Evolutionary conservation across 2,797 vertebrate species (phyloP).

Genomic region (Enteromius paludinosus): DNA sequence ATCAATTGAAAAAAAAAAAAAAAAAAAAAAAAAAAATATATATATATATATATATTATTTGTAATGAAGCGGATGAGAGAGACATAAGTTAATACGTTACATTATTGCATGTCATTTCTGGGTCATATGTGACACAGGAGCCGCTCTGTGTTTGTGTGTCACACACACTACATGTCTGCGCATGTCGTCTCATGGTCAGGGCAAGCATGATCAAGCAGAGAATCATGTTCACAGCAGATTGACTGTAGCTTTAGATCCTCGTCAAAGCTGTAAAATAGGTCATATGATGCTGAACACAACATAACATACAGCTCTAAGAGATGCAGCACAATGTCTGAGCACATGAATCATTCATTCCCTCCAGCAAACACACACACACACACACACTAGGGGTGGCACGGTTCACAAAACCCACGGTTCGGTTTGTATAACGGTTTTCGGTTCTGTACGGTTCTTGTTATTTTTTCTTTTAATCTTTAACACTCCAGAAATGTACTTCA

Average conservation of each 20-base stretch:
- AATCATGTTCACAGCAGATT: background rate
- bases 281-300: background rate
- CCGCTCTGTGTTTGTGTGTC: background rate
- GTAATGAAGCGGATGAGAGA: too few species aligned
- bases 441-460: too few species aligned
- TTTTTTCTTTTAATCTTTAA: too few species aligned
- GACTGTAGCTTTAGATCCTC: background rate
- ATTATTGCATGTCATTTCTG: background rate
- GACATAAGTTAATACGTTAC: background rate
- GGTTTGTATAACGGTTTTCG: too few species aligned
- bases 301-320: constrained; percentile 4
- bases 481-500: too few species aligned
- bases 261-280: constrained; percentile 13
- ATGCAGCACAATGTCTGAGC: background rate
- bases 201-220: constrained; percentile 1
- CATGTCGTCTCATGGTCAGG: background rate
- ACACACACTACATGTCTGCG: background rate
- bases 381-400: too few species aligned
- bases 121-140: background rate
- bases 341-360: constrained; percentile 23
- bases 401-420: too few species aligned
- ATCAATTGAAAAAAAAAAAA: too few species aligned
- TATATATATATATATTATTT: background rate
- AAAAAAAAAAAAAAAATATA: too few species aligned
- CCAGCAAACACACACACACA: background rate